Conservation (phyloP, 2,797 vertebrate genomes). For the Simalia tracyae region DNA sequence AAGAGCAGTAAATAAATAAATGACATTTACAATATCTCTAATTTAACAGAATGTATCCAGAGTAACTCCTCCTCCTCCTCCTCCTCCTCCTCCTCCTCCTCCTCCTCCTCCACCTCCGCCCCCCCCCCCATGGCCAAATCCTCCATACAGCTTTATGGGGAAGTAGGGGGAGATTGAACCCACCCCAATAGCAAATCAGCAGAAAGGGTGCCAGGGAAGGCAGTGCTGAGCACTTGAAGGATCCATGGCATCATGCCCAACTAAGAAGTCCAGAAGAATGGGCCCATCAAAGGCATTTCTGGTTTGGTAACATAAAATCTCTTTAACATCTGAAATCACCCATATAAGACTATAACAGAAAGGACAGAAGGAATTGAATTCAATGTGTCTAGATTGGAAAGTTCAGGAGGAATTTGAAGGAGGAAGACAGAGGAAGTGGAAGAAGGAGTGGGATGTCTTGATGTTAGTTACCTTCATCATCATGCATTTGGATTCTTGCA, state of each 20-base stretch:
- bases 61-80: background rate
- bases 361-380: background rate
- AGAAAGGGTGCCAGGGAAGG: background rate
- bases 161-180: background rate
- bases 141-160: background rate
- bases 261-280: background rate
- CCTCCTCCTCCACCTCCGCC: too few species aligned
- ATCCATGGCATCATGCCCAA: background rate
- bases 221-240: background rate
- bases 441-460: background rate
- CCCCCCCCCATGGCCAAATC: background rate
- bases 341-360: background rate
- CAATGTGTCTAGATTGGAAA: background rate
- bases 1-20: background rate
- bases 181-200: background rate
- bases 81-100: too few species aligned
- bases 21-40: background rate
- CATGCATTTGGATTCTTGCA: background rate
- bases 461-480: background rate
- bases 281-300: background rate
- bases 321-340: background rate
- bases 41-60: background rate
- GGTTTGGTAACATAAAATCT: background rate
- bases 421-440: background rate
- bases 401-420: background rate